Conservation (phyloP, 2,797 vertebrate genomes). For the Apogon hyalosoma region DNA sequence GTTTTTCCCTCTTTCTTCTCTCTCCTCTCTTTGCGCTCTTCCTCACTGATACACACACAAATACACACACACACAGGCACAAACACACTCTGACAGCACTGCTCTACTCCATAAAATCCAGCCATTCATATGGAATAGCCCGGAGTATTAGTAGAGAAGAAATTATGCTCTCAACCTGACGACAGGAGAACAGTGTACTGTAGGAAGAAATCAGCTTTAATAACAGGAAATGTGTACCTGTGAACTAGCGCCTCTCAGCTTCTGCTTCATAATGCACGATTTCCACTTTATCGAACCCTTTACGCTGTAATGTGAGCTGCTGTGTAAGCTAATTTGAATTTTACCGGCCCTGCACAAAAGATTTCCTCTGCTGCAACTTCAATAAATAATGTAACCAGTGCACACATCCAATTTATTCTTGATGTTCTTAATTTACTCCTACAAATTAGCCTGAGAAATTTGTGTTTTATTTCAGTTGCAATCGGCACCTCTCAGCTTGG, state of each 20-base stretch:
- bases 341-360: constrained; percentile 1
- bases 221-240: constrained; percentile 31
- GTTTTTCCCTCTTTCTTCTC: constrained; percentile 20
- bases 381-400: not conserved
- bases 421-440: too few relatives aligned
- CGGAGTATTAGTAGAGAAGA: constrained; percentile 32
- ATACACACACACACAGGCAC: constrained; percentile 37
- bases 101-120: constrained; percentile 37
- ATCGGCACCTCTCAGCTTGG: too few relatives aligned
- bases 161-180: constrained; percentile 33
- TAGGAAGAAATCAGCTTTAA: constrained; percentile 22
- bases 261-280: not conserved
- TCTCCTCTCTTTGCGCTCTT: constrained; percentile 11
- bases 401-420: not conserved
- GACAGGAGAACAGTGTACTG: not conserved
- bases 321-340: constrained; percentile 6
- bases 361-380: not conserved
- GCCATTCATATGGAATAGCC: constrained; percentile 45
- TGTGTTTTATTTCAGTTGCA: too few relatives aligned
- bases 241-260: constrained; percentile 20
- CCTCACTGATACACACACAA: constrained; percentile 25
- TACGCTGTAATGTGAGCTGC: not conserved
- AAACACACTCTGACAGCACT: constrained; percentile 34
- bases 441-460: too few relatives aligned
- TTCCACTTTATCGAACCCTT: constrained; percentile 16